phyloP scores from a whole-genome alignment of 2,797 vertebrate genomes.

The Schizothorax lantsangensis region DNA sequence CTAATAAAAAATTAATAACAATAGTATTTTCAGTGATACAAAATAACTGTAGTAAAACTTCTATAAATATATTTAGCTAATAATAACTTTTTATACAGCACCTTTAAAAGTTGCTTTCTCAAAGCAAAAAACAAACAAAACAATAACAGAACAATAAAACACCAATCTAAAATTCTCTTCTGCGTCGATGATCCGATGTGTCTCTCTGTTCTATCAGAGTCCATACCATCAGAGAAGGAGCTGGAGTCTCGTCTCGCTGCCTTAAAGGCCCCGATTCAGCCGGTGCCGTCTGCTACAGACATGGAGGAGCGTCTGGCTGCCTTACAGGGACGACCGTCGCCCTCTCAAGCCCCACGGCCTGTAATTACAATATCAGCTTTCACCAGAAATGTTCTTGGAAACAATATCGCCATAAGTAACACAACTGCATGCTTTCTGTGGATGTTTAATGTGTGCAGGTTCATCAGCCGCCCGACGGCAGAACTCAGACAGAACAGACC shows the following conservation, averaged over 20 bases:
- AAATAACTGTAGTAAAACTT: no score
- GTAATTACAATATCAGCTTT: conserved; percentile 69
- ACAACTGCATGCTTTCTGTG: not conserved
- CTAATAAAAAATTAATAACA: no score
- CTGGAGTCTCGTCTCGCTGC: conserved; percentile 90
- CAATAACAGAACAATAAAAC: not conserved
- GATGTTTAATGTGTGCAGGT: conserved; percentile 74
- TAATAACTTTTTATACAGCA: no score
- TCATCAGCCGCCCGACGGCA: conserved; percentile 81
- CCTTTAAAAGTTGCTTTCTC: no score
- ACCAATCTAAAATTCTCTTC: no score
- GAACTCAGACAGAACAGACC: conserved; percentile 85
- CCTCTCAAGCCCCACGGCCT: conserved; percentile 78
- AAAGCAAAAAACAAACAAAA: no score
- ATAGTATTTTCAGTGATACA: no score
- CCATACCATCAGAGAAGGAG: conserved; percentile 87
- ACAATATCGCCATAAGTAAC: not conserved
- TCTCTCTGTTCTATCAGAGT: conserved; percentile 74
- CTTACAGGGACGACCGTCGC: conserved; percentile 80
- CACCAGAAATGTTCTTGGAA: no score
- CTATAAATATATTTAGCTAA: no score
- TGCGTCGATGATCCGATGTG: no score
- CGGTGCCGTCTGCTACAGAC: conserved; percentile 82
- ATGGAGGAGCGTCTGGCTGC: conserved; percentile 90
- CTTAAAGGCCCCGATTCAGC: conserved; percentile 77